Percentiles rank a stretch among this genome's conserved stretches.
These are phyloP conservation scores for Chaetophractus vellerosus DNA, from an alignment of 2,797 vertebrate genomes.

Conservation along the genomic window DNA sequence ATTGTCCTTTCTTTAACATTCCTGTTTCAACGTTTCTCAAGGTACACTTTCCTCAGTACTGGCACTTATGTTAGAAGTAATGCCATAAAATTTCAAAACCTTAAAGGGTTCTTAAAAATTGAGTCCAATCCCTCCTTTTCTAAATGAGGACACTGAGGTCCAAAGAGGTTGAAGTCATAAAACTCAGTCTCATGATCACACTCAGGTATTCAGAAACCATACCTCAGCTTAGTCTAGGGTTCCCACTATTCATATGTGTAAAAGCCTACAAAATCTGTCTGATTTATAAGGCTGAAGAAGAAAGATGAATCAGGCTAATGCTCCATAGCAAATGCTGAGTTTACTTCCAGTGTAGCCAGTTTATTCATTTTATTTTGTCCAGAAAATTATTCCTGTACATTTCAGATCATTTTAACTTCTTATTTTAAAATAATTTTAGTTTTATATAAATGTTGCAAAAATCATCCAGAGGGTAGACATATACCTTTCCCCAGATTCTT, in stretches of 20 bases:
- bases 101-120: constrained; percentile 10
- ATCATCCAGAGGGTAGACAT: neutral
- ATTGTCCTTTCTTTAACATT: neutral
- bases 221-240: neutral
- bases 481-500: neutral
- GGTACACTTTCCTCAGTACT: neutral
- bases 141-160: constrained; percentile 19
- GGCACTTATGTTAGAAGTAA: neutral
- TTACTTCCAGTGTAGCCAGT: neutral
- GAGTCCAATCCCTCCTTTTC: neutral
- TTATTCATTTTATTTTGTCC: neutral
- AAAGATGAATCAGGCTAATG: neutral
- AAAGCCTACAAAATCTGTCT: neutral
- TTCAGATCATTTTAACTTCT: constrained; percentile 7
- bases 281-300: neutral
- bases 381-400: neutral
- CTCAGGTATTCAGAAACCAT: neutral
- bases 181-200: neutral
- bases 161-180: neutral
- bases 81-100: neutral
- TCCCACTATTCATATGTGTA: neutral
- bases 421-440: constrained; percentile 58
- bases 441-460: neutral
- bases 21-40: neutral
- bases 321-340: neutral